phyloP scores from a whole-genome alignment of 2,797 vertebrate species.

The Anguilla marmorata region DNA sequence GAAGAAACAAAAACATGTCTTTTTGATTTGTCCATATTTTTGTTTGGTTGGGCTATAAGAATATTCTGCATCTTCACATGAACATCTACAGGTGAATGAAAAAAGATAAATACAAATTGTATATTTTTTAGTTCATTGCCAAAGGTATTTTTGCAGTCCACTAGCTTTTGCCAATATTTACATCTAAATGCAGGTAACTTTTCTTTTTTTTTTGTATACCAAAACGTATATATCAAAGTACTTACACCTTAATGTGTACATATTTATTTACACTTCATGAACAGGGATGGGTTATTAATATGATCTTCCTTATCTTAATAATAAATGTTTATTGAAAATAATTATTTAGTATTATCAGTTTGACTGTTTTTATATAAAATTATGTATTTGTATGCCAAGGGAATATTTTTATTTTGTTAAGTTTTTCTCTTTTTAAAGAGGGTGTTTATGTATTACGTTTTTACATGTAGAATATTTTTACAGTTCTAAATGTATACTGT shows the following conservation, averaged over 20 bases:
- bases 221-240: slow-evolving; percentile 68
- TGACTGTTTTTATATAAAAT: slow-evolving; percentile 67
- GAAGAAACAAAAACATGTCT: slow-evolving; percentile 28
- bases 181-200: slow-evolving; percentile 12
- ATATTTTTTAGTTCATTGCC: slow-evolving; percentile 18
- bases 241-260: slow-evolving; percentile 68
- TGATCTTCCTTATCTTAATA: slow-evolving; percentile 47
- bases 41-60: slow-evolving; percentile 63
- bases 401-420: slow-evolving; percentile 48
- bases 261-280: slow-evolving; percentile 70
- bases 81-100: slow-evolving; percentile 34
- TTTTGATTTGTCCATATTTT: slow-evolving; percentile 36
- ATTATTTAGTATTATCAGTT: slow-evolving; percentile 63
- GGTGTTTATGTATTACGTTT: slow-evolving; percentile 39
- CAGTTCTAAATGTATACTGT: slow-evolving; percentile 53
- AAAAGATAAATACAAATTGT: slow-evolving; percentile 8
- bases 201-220: not conserved
- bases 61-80: slow-evolving; percentile 43
- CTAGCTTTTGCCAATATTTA: not conserved
- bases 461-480: slow-evolving; percentile 54
- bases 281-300: slow-evolving; percentile 69
- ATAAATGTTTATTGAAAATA: slow-evolving; percentile 57
- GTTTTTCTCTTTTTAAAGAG: slow-evolving; percentile 39
- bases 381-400: slow-evolving; percentile 58
- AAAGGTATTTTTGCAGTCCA: not conserved